phyloP scores from a whole-genome alignment of 2,888 invertebrate genomes.

The Unio delphinus region DNA sequence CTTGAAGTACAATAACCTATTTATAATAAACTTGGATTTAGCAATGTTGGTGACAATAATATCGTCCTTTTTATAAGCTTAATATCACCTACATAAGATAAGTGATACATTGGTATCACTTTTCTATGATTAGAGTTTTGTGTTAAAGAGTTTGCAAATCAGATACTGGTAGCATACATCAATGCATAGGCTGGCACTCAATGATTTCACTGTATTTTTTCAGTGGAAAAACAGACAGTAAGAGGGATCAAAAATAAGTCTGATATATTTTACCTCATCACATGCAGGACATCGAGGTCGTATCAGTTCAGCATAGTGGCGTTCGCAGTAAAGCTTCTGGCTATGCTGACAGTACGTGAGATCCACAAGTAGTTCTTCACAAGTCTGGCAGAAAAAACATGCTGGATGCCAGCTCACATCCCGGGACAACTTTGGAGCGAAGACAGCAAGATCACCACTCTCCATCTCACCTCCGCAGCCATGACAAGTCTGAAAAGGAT shows the following conservation, averaged over 20 bases:
- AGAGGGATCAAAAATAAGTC: neutral
- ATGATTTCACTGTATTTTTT: too few species aligned
- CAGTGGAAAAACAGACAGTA: neutral
- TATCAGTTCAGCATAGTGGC: constrained; percentile 96
- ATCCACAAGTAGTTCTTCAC: constrained; percentile 94
- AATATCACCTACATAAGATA: too few species aligned
- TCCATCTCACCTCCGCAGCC: constrained; percentile 86
- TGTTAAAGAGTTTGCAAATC: too few species aligned
- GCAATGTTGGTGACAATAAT: too few species aligned
- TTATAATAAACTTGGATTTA: too few species aligned
- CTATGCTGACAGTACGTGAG: constrained; percentile 95
- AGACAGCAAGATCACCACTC: constrained; percentile 86
- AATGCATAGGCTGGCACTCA: too few species aligned
- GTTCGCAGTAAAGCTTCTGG: constrained; percentile 88
- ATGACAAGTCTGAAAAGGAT: constrained; percentile 80
- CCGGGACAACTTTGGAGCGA: constrained; percentile 86
- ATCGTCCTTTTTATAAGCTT: too few species aligned
- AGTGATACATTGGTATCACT: too few species aligned
- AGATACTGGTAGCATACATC: too few species aligned
- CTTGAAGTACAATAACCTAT: too few species aligned
- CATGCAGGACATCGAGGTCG: constrained; percentile 97
- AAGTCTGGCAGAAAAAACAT: constrained; percentile 91
- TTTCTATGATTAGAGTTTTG: too few species aligned
- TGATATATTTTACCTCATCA: constrained; percentile 89
- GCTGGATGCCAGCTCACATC: constrained; percentile 88